Percentiles rank a stretch among this genome's conserved stretches.
phyloP scores from a whole-genome alignment of 2,888 invertebrate species.

The Clepsis dumicolana region DNA sequence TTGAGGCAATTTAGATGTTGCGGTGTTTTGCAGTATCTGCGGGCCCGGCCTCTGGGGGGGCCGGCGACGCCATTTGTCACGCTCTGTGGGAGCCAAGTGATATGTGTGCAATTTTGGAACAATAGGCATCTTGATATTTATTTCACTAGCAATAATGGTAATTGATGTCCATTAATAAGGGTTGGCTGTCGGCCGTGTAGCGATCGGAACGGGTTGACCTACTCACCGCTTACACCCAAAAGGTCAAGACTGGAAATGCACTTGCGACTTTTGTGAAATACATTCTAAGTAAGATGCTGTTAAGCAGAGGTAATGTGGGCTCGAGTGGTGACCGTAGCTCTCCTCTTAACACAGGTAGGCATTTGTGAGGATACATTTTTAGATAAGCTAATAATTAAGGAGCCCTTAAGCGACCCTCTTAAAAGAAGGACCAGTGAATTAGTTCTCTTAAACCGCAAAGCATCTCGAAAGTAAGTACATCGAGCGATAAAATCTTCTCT shows the following conservation, averaged over 20 bases:
- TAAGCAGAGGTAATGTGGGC: neutral
- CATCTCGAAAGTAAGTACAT: neutral
- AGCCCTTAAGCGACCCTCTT: neutral
- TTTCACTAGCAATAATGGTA: conserved; percentile 13
- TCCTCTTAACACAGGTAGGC: neutral
- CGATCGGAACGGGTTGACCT: neutral
- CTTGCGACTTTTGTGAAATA: neutral
- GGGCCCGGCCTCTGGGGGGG: conserved; percentile 57
- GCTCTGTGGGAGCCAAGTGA: conserved; percentile 62
- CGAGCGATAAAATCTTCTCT: neutral
- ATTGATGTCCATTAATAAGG: conserved; percentile 13
- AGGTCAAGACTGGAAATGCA: neutral
- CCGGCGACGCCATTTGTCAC: conserved; percentile 67
- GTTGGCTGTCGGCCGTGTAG: neutral
- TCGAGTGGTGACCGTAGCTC: no score
- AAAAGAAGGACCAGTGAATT: neutral
- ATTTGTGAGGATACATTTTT: neutral
- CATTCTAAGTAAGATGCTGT: neutral
- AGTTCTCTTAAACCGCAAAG: neutral
- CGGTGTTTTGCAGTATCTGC: conserved; percentile 70
- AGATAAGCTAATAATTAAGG: neutral
- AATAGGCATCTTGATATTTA: conserved; percentile 53
- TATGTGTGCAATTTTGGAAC: conserved; percentile 59
- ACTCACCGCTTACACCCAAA: neutral
- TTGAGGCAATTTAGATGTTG: conserved; percentile 80